Percentiles rank a stretch among this genome's conserved stretches.
Conservation (phyloP, 1,140 invertebrate species). For the Leucophenga varia region DNA sequence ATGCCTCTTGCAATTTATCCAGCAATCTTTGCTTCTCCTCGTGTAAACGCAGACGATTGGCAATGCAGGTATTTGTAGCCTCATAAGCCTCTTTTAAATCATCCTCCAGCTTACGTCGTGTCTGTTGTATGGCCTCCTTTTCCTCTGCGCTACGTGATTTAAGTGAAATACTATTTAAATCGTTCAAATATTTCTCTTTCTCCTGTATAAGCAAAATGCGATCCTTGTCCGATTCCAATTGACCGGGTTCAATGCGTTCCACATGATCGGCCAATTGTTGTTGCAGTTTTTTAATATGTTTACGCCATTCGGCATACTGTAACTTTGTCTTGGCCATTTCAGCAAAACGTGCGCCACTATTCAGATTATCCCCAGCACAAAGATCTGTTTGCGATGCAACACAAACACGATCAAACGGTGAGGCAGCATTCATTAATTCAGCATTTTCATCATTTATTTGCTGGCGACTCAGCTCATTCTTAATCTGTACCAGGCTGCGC, state of each 20-base stretch:
- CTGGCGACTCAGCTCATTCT: conserved; percentile 86
- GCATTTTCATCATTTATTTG: conserved; percentile 79
- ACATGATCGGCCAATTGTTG: conserved; percentile 84
- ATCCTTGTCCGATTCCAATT: conserved; percentile 92
- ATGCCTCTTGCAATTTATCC: conserved; percentile 83
- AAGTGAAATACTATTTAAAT: conserved; percentile 84
- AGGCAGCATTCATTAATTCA: conserved; percentile 55
- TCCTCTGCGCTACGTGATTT: conserved; percentile 81
- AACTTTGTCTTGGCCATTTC: conserved; percentile 92
- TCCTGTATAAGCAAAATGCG: conserved; percentile 85
- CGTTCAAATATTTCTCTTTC: conserved; percentile 89
- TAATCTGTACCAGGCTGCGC: conserved; percentile 88
- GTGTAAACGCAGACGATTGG: conserved; percentile 83
- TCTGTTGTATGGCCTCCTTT: conserved; percentile 78
- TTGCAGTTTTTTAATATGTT: conserved; percentile 83
- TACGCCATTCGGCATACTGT: conserved; percentile 91
- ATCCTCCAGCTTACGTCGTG: conserved; percentile 82
- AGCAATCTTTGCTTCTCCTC: conserved; percentile 88
- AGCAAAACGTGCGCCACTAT: conserved; percentile 84
- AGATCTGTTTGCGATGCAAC: conserved; percentile 93
- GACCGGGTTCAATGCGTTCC: conserved; percentile 78
- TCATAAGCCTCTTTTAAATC: conserved; percentile 90
- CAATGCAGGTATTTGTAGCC: conserved; percentile 90
- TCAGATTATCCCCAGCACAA: conserved; percentile 85
- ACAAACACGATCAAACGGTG: conserved; percentile 52